Evolutionary conservation across 1,140 invertebrate genomes (phyloP).

Genomic region (Drosophila tani): DNA sequence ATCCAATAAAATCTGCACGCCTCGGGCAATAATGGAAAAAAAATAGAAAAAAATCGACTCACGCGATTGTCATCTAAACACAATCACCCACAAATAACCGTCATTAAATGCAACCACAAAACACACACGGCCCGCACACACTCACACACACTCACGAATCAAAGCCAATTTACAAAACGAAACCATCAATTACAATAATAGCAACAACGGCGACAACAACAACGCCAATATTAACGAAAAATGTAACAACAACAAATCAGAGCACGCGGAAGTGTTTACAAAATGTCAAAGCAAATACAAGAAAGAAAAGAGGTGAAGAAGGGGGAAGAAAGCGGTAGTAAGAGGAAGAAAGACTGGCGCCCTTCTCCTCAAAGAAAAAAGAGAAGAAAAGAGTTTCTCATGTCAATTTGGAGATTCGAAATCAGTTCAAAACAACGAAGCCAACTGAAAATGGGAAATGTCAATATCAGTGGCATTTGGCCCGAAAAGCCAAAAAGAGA

Average conservation of each 20-base stretch:
- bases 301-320: constrained; percentile 26
- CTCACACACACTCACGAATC: constrained; percentile 27
- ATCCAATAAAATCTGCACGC: constrained; percentile 31
- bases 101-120: constrained; percentile 70
- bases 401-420: constrained; percentile 74
- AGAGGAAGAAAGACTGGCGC: constrained; percentile 19
- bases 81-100: constrained; percentile 71
- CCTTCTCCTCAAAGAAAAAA: constrained; percentile 48
- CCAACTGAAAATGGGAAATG: constrained; percentile 76
- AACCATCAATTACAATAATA: constrained; percentile 75
- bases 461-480: constrained; percentile 79
- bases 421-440: constrained; percentile 51
- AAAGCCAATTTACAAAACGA: constrained; percentile 55
- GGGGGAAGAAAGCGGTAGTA: constrained; percentile 10
- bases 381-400: constrained; percentile 56
- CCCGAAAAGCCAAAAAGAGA: constrained; percentile 49
- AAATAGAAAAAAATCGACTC: constrained; percentile 23
- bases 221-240: constrained; percentile 14
- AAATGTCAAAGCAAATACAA: constrained; percentile 67
- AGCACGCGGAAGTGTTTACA: constrained; percentile 77
- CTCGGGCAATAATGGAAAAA: background rate
- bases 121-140: constrained; percentile 26
- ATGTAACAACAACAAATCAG: constrained; percentile 44
- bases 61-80: constrained; percentile 49
- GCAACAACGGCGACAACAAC: constrained; percentile 33